These are phyloP conservation scores for Climacteris rufus DNA, from an alignment of 2,113 vertebrate species.

Conservation along the genomic window DNA sequence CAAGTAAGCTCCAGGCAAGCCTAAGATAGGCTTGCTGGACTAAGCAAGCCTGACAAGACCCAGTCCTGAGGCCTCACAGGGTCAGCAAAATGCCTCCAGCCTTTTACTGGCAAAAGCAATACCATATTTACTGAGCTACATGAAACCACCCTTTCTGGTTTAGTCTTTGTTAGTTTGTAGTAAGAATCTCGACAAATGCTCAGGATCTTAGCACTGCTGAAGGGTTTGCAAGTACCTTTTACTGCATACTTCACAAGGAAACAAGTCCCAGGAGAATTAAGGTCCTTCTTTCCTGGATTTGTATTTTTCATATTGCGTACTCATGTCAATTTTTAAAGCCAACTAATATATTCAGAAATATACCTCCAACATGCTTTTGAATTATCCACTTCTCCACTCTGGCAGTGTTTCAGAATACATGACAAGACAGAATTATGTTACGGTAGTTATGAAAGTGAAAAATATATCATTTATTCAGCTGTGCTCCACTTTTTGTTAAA, in stretches of 20 bases:
- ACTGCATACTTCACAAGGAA: background rate
- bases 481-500: background rate
- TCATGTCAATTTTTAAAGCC: background rate
- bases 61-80: background rate
- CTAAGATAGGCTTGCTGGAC: background rate
- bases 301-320: background rate
- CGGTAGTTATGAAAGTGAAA: background rate
- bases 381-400: background rate
- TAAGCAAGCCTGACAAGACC: background rate
- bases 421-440: background rate
- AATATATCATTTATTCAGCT: background rate
- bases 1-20: background rate
- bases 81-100: background rate
- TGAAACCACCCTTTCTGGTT: background rate
- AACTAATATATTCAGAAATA: background rate
- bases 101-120: background rate
- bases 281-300: background rate
- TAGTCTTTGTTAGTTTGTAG: background rate
- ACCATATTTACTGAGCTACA: background rate
- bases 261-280: background rate
- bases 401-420: background rate
- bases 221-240: background rate
- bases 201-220: background rate
- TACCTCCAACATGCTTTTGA: background rate
- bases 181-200: background rate